phyloP scores from a whole-genome alignment of 2,797 vertebrate species.

The Bryconaethiops microstoma region DNA sequence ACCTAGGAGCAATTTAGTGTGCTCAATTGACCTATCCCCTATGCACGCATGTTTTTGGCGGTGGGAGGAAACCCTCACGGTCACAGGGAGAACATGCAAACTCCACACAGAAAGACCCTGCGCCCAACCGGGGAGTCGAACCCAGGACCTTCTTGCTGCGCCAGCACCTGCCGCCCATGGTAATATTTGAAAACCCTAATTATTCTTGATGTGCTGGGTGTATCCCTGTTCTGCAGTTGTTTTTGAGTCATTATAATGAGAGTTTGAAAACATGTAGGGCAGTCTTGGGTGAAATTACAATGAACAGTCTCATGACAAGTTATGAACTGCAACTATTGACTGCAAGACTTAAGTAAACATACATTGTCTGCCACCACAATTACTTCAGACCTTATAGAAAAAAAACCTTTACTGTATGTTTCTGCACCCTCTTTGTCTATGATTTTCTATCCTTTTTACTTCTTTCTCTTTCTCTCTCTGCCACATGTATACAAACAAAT shows the following conservation, averaged over 20 bases:
- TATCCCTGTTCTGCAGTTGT: neutral
- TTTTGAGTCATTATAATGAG: neutral
- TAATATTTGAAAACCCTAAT: too few species aligned
- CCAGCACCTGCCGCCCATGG: too few species aligned
- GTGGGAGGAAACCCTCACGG: too few species aligned
- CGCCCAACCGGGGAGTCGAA: too few species aligned
- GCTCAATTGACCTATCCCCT: too few species aligned
- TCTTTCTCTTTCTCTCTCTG: neutral
- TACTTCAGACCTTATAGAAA: slow-evolving; percentile 18
- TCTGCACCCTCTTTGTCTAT: neutral
- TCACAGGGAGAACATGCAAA: too few species aligned
- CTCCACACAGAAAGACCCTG: too few species aligned
- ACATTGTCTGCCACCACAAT: neutral
- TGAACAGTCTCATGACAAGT: slow-evolving; percentile 1
- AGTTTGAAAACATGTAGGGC: neutral
- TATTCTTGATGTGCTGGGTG: too few species aligned
- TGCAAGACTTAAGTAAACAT: slow-evolving; percentile 18
- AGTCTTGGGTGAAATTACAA: neutral
- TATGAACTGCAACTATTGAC: slow-evolving; percentile 22
- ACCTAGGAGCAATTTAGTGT: too few species aligned
- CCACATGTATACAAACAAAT: neutral
- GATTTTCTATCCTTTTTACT: neutral
- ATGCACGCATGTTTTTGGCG: too few species aligned
- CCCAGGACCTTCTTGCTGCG: too few species aligned
- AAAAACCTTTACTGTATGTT: neutral